phyloP scores from a whole-genome alignment of 53 echinoderm and acorn worm genomes.

The Holothuria leucospilota region DNA sequence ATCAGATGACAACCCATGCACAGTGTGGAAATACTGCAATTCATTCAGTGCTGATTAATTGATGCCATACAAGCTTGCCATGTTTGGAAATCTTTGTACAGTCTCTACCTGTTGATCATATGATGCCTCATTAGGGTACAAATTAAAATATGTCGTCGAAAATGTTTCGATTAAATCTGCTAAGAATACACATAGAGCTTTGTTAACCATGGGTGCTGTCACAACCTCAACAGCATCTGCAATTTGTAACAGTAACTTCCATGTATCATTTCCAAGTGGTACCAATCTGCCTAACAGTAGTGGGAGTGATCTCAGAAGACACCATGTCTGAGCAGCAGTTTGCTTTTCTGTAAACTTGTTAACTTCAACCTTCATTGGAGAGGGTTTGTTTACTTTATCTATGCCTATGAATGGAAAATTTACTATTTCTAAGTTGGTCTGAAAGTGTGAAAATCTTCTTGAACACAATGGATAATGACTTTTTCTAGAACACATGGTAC shows the following conservation, averaged over 20 bases:
- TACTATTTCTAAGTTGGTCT: conserved; percentile 35
- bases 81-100: not conserved
- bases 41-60: not conserved
- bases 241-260: conserved; percentile 25
- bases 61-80: conserved; percentile 14
- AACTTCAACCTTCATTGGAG: conserved; percentile 11
- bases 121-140: not conserved
- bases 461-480: conserved; percentile 23
- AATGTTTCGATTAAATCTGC: conserved; percentile 9
- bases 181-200: not conserved
- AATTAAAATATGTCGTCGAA: not conserved
- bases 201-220: not conserved
- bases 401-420: conserved; percentile 34
- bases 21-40: conserved; percentile 22
- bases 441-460: conserved; percentile 46
- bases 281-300: conserved; percentile 63
- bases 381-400: conserved; percentile 44
- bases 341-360: conserved; percentile 59
- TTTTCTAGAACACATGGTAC: conserved; percentile 11
- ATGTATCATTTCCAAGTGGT: conserved; percentile 9
- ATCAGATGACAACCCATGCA: conserved; percentile 20
- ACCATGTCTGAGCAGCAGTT: conserved; percentile 67
- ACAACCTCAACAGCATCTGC: conserved; percentile 9
- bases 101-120: not conserved
- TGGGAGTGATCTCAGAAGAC: conserved; percentile 56